Evolutionary conservation across 1,140 invertebrate species (phyloP).

Genomic region (Oppia nitens): DNA sequence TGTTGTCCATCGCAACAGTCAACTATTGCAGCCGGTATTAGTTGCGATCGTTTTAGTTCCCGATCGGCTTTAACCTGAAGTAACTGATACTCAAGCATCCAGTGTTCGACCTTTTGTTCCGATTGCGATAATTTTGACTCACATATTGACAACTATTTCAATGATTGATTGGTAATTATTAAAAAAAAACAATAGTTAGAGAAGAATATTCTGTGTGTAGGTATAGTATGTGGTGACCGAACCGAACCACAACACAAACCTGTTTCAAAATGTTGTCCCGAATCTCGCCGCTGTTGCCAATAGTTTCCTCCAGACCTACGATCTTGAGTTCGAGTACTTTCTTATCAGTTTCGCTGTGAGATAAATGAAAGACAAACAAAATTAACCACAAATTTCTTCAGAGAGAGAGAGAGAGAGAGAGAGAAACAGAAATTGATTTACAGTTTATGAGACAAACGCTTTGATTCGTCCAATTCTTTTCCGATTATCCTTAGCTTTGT

Average conservation of each 20-base stretch:
- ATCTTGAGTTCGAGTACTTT: not conserved
- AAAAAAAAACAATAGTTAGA: too few species aligned
- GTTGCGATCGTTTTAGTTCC: not conserved
- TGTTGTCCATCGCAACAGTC: not conserved
- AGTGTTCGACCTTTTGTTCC: conserved; percentile 33
- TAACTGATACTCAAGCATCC: conserved; percentile 34
- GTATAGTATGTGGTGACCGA: too few species aligned
- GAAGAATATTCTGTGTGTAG: too few species aligned
- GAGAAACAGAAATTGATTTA: not conserved
- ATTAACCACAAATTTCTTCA: not conserved
- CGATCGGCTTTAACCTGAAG: conserved; percentile 28
- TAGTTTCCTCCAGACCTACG: not conserved
- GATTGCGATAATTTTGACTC: not conserved
- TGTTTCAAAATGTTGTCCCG: not conserved
- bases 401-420: not conserved
- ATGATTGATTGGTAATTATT: too few species aligned
- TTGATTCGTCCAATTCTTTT: not conserved
- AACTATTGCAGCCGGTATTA: not conserved
- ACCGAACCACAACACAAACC: not conserved
- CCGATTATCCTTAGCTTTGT: not conserved
- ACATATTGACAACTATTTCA: not conserved
- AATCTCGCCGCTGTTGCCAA: not conserved
- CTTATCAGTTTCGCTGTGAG: not conserved
- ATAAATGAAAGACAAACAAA: not conserved
- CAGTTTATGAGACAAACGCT: not conserved